These are phyloP conservation scores for Ligdia adustata DNA, from an alignment of 2,888 invertebrate species.

Conservation along the genomic window DNA sequence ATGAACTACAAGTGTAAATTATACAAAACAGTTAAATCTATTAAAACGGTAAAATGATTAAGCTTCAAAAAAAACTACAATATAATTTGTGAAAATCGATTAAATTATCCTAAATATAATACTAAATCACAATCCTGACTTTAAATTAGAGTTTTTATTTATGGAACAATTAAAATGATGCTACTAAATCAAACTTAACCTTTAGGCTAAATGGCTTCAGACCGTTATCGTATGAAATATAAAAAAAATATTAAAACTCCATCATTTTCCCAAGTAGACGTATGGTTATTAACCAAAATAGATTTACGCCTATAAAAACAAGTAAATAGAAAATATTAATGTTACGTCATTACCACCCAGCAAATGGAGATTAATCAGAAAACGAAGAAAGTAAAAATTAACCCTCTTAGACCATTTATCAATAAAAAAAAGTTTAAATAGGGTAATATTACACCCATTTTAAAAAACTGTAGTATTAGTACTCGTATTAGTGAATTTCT, in stretches of 20 bases:
- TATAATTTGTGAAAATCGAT: slow-evolving; percentile 6
- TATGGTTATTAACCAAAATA: too few species aligned
- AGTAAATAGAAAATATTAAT: slow-evolving; percentile 17
- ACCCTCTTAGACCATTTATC: too few species aligned
- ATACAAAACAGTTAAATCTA: slow-evolving; percentile 3
- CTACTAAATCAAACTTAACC: slow-evolving; percentile 6
- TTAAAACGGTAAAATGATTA: slow-evolving; percentile 2
- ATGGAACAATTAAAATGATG: slow-evolving; percentile 11
- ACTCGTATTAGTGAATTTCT: too few species aligned
- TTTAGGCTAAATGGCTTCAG: slow-evolving; percentile 5
- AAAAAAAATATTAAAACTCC: too few species aligned
- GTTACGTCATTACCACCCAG: slow-evolving; percentile 14
- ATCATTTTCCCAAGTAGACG: too few species aligned
- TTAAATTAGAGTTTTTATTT: slow-evolving; percentile 9
- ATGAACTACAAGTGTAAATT: background rate
- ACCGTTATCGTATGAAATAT: too few species aligned
- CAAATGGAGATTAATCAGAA: too few species aligned
- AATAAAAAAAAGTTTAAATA: too few species aligned
- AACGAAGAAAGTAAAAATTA: too few species aligned
- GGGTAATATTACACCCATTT: too few species aligned
- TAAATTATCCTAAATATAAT: slow-evolving; percentile 6
- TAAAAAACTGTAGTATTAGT: too few species aligned
- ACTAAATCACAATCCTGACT: slow-evolving; percentile 8
- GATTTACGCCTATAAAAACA: slow-evolving; percentile 8
- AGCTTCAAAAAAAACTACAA: slow-evolving; percentile 1